These are phyloP conservation scores for Eupleurogrammus muticus DNA, from an alignment of 2,797 vertebrate genomes.

Conservation along the genomic window DNA sequence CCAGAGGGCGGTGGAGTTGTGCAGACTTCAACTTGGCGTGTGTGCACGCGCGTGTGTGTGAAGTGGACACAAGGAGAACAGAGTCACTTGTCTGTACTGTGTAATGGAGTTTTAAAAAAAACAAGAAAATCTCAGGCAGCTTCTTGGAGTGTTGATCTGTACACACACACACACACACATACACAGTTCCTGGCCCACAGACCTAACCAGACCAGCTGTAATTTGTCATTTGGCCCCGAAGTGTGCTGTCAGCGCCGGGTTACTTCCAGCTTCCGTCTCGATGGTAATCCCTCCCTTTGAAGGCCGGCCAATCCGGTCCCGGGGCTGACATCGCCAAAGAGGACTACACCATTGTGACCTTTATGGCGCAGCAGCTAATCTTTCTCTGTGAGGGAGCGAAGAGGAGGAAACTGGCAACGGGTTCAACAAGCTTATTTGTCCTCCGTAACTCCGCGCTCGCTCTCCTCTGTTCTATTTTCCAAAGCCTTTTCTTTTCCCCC, in stretches of 20 bases:
- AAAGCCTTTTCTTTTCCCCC: conserved; percentile 25
- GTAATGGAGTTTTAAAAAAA: conserved; percentile 81
- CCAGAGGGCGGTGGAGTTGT: conserved; percentile 46
- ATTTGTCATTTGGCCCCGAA: conserved; percentile 72
- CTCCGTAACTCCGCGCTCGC: conserved; percentile 31
- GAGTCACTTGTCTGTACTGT: conserved; percentile 77
- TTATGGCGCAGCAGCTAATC: conserved; percentile 67
- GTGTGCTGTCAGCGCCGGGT: conserved; percentile 59
- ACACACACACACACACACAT: background rate
- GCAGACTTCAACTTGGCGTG: conserved; percentile 32
- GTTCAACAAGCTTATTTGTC: conserved; percentile 64
- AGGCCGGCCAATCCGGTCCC: conserved; percentile 72
- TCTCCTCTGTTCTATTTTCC: conserved; percentile 27
- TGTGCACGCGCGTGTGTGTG: conserved; percentile 23
- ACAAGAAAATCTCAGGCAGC: conserved; percentile 70
- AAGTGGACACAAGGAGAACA: conserved; percentile 58
- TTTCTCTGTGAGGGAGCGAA: conserved; percentile 44
- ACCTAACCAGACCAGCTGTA: conserved; percentile 66
- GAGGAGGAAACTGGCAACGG: conserved; percentile 48
- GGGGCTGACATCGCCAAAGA: conserved; percentile 60
- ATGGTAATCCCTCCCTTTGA: conserved; percentile 77
- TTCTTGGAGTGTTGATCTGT: conserved; percentile 64
- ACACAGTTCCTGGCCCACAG: conserved; percentile 36
- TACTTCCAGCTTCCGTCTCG: conserved; percentile 69
- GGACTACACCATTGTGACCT: conserved; percentile 70